phyloP scores from a whole-genome alignment of 2,888 invertebrate species.

The Lasioglossum oenotherae region DNA sequence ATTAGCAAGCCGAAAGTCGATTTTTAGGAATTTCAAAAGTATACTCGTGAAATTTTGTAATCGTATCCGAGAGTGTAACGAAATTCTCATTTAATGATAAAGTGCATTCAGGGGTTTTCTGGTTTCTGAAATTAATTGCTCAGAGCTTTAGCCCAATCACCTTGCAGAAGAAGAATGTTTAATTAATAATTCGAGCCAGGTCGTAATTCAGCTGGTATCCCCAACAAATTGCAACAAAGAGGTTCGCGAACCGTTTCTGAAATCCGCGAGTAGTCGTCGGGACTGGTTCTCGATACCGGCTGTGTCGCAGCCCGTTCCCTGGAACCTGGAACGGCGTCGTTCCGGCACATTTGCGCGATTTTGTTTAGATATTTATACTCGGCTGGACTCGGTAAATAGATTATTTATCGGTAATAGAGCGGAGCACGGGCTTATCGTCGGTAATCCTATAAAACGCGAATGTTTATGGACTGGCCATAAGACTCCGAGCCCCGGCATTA shows the following conservation, averaged over 20 bases:
- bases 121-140: not conserved
- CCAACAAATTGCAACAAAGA: not conserved
- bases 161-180: not conserved
- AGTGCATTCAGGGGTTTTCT: too few species aligned
- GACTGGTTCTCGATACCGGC: constrained; percentile 24
- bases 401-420: constrained; percentile 35
- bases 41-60: not conserved
- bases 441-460: constrained; percentile 50
- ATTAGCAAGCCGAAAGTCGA: not conserved
- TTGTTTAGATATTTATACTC: constrained; percentile 34
- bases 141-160: not conserved
- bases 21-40: not conserved
- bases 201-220: not conserved
- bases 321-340: constrained; percentile 6
- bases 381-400: constrained; percentile 5
- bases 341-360: constrained; percentile 20
- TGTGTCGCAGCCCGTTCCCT: not conserved
- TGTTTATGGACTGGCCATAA: constrained; percentile 49
- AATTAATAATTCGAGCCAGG: not conserved
- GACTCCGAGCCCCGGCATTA: constrained; percentile 10
- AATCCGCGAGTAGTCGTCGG: constrained; percentile 1
- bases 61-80: too few species aligned
- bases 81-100: too few species aligned
- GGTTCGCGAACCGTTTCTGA: not conserved
- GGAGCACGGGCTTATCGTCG: constrained; percentile 43